Percentiles rank a stretch among this genome's conserved stretches.
Evolutionary conservation across 92 coral and sea anemone genomes (phyloP).

Genomic region (Epizoanthus stellaris): DNA sequence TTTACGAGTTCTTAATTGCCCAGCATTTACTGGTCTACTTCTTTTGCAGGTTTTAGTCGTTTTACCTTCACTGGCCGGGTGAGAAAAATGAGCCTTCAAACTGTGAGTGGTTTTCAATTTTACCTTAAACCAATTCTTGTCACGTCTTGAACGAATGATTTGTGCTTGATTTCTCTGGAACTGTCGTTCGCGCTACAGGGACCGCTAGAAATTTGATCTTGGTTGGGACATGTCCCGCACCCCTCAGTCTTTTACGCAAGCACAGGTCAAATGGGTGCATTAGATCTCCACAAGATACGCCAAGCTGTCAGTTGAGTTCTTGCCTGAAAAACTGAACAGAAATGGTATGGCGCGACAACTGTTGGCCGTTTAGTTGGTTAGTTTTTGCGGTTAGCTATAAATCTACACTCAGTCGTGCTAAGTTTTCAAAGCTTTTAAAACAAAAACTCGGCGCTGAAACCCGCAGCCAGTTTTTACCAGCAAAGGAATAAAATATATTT

Average conservation of each 20-base stretch:
- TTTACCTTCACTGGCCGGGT: too few species aligned
- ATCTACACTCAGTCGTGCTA: too few species aligned
- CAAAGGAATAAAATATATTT: not conserved
- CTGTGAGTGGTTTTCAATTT: not conserved
- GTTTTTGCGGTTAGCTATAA: too few species aligned
- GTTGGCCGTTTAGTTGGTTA: too few species aligned
- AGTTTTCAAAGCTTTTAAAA: too few species aligned
- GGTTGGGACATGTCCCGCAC: not conserved
- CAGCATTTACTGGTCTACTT: not conserved
- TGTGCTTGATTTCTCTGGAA: not conserved
- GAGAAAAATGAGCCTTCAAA: too few species aligned
- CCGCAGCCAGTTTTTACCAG: not conserved
- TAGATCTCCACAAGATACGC: not conserved
- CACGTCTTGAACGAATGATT: too few species aligned
- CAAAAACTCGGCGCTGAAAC: too few species aligned
- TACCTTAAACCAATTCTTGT: not conserved
- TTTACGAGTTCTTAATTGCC: conserved; percentile 12
- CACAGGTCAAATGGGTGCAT: not conserved
- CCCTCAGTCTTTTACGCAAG: not conserved
- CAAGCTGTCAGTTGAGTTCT: not conserved
- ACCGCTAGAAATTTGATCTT: not conserved
- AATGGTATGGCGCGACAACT: too few species aligned
- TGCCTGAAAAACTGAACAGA: too few species aligned
- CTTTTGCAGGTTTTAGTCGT: too few species aligned
- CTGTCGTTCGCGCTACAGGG: not conserved